Evolutionary conservation across 2,113 vertebrate species (phyloP), one percentile per base, ranked within the genome.

Genomic region (Saimiri boliviensis): DNA sequence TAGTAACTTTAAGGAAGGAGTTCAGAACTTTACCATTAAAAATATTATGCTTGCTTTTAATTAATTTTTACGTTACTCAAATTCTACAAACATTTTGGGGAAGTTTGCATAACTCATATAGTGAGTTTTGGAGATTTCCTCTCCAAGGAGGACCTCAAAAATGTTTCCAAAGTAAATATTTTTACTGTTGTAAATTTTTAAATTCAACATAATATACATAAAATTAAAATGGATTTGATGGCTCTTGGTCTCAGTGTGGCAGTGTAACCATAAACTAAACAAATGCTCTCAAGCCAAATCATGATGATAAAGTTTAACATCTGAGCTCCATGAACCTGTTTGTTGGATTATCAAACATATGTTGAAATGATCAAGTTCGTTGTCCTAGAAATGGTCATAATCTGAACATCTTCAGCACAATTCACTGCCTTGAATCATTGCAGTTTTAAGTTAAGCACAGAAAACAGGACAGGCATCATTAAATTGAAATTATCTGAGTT

Each of bases 1-100:
- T 45, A 74, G 60, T 82, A 93, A 80, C 13, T 86, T 97, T 89
- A 23, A 96, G 68, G 35, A 96, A 91, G 19, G 1, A 93, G 9
- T 35, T 71, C 35, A 45, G 42, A 91, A 81, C 63, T 85, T 90
- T 81, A n/a, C 23, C 23, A 90, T 68, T 5, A 63, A 95, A 86
- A 66, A 84, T 84, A 63, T 2, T 6, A 25, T 93, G 54, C 4
- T 76, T 89, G 47, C 4, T 76, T 89, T 96, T 86, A 90, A 89
- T 49, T 93, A 71, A 12, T 83, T 92, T 91, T 95, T 86, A 82
- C 86, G 37, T 87, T 79, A 56, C 17, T 93, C 19, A 40, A 52
- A 93, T 52, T 89, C 82, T 81, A 52, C 54, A 92, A 49, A 42
- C 19, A 76, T 37, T 94, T 84, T 85, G 5, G 32, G 14, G 20